Conservation (phyloP, 2,888 invertebrate species). For the Psylliodes chrysocephalus region DNA sequence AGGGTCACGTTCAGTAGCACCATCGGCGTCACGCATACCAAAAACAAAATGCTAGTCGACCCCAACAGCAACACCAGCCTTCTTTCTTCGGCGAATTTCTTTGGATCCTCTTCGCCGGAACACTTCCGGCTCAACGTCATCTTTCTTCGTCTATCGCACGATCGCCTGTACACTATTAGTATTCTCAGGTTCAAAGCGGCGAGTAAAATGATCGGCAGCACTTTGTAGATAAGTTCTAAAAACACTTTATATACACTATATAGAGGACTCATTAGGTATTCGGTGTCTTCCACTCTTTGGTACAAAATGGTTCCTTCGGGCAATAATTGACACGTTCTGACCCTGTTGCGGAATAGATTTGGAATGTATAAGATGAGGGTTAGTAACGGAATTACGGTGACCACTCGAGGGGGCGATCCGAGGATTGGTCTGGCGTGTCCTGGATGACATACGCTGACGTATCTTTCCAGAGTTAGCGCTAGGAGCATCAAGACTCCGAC, state of each 20-base stretch:
- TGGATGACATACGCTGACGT: conserved; percentile 80
- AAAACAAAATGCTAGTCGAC: conserved; percentile 74
- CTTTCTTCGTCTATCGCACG: conserved; percentile 72
- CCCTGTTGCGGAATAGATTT: conserved; percentile 72
- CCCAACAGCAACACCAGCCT: conserved; percentile 73
- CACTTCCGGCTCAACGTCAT: conserved; percentile 72
- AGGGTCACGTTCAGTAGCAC: conserved; percentile 76
- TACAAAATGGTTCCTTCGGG: conserved; percentile 69
- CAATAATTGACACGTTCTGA: conserved; percentile 62
- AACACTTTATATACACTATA: conserved; percentile 70
- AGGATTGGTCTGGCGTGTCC: conserved; percentile 72
- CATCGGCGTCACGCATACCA: conserved; percentile 78
- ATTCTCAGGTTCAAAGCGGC: conserved; percentile 75
- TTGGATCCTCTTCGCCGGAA: conserved; percentile 71
- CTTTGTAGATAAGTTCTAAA: conserved; percentile 74
- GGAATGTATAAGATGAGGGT: conserved; percentile 77
- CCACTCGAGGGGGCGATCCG: conserved; percentile 72
- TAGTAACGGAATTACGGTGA: conserved; percentile 71
- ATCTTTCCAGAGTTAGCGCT: conserved; percentile 78
- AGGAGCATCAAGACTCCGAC: conserved; percentile 82
- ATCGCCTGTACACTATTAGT: conserved; percentile 72
- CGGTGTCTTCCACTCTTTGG: conserved; percentile 62
- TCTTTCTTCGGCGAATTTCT: conserved; percentile 75
- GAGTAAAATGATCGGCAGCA: conserved; percentile 74
- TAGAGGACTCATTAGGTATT: conserved; percentile 56